These are phyloP conservation scores for Monodelphis domestica DNA, from an alignment of 2,797 vertebrate genomes.

Conservation along the genomic window DNA sequence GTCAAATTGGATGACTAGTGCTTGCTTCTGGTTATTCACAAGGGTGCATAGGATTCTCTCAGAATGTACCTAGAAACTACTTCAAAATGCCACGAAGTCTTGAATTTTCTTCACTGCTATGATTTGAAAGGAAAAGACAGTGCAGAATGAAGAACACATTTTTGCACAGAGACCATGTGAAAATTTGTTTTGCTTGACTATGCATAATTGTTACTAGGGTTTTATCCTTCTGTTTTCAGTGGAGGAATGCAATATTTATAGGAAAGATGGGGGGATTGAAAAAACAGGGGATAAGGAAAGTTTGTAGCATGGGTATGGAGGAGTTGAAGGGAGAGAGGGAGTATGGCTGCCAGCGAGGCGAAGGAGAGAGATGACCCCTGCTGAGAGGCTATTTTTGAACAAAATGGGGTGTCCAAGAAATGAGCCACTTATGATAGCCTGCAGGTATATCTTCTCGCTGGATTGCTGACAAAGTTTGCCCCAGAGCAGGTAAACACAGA, in stretches of 20 bases:
- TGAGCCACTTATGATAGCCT: too few relatives aligned
- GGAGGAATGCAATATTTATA: too few relatives aligned
- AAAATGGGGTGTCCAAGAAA: too few relatives aligned
- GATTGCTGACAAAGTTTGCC: too few relatives aligned
- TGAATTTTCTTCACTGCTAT: background rate
- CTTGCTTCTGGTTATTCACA: background rate
- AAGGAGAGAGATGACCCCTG: too few relatives aligned
- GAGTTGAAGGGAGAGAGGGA: too few relatives aligned
- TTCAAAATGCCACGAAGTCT: background rate
- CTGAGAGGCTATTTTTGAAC: too few relatives aligned
- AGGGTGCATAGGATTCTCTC: background rate
- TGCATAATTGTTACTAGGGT: background rate
- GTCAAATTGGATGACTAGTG: background rate
- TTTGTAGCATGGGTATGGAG: too few relatives aligned
- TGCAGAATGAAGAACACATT: background rate
- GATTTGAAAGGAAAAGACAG: background rate
- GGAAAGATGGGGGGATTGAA: too few relatives aligned
- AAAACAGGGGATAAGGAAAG: background rate
- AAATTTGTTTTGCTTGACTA: background rate
- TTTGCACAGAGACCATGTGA: background rate
- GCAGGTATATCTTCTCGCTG: too few relatives aligned
- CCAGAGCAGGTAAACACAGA: too few relatives aligned
- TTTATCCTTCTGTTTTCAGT: background rate
- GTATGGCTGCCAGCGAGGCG: too few relatives aligned
- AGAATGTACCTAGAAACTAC: background rate